A percentile compares a stretch with the other conserved stretches of the same genome.
These are phyloP conservation scores for Andricus curvator DNA, from an alignment of 2,888 invertebrate genomes.

Conservation along the genomic window DNA sequence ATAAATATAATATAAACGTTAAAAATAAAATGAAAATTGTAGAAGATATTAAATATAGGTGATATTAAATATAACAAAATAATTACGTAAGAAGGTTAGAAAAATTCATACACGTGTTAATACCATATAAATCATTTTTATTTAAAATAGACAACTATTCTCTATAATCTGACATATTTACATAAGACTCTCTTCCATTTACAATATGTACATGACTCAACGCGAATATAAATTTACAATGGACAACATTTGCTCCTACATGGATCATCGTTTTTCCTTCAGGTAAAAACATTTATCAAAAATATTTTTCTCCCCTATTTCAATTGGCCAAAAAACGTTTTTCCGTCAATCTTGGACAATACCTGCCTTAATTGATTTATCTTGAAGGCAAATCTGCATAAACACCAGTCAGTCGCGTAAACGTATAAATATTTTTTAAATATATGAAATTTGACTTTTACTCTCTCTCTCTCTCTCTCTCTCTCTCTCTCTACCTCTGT, in stretches of 20 bases:
- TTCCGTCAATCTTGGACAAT: not conserved
- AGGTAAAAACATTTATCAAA: not conserved
- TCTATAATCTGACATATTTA: slow-evolving; percentile 18
- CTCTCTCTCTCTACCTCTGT: not conserved
- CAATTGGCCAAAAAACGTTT: not conserved
- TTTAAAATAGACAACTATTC: slow-evolving; percentile 35
- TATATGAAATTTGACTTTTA: not conserved
- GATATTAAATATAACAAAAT: not conserved
- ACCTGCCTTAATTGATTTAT: not conserved
- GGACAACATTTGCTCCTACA: not conserved
- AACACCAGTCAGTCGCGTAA: not conserved
- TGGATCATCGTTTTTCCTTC: not conserved
- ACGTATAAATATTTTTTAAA: not conserved
- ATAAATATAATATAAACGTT: no score
- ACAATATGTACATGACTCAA: slow-evolving; percentile 27
- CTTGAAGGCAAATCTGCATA: not conserved
- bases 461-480: not conserved
- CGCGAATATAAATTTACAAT: slow-evolving; percentile 18
- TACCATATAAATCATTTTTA: slow-evolving; percentile 20
- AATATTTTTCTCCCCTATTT: not conserved
- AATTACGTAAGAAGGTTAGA: not conserved
- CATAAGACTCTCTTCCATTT: slow-evolving; percentile 29
- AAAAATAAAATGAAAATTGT: no score
- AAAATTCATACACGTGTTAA: not conserved
- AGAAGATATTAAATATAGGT: no score